Evolutionary conservation across 2,797 vertebrate genomes (phyloP), one percentile per base, ranked within the genome.

Genomic region (Synanceia verrucosa): DNA sequence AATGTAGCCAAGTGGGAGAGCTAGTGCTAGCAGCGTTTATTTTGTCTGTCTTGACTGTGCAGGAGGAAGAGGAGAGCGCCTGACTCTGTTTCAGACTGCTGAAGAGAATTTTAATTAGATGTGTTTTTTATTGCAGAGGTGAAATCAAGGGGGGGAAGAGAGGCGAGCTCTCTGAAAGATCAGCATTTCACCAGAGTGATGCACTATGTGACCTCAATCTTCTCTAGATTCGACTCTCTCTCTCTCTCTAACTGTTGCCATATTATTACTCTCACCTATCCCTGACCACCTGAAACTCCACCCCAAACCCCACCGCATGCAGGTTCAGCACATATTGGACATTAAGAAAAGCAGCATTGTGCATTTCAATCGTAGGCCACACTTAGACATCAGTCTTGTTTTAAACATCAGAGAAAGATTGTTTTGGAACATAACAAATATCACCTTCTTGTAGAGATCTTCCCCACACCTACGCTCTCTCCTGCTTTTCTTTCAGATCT

Each of bases 81-180:
- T 53, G 58, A 67, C 62, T 83, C 52, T 41, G 61, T 73, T 76
- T 80, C 52, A 76, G 73, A 76, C 75, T 62, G 80, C 85, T 79
- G 72, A 73, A 58, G 74, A 84, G 86, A 87, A 89, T 90, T 83
- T 84, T 91, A 91, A 93, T 92, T 85, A 88, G 89, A 79, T 80
- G 81, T 86, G 86, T 76, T 78, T 83, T 89, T 88, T 88, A 83
- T 85, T 84, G 79, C 78, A 68, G 86, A 85, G 82, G 84, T 89
- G 85, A 90, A 88, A 78, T 74, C 64, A 62, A 76, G 79, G 69
- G 70, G 60, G 55, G 29, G 36, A 65, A 12, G 24, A 34, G 67
- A 52, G 63, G n/a, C 50, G 60, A 28, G 70, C 56, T 70, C 57
- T 76, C 50, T 83, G 80, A 81, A 81, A 78, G 79, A 81, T 82